Base-by-base conservation (phyloP, 2,888 invertebrate genomes). In the Hydroisotoma schaefferi region DNA sequence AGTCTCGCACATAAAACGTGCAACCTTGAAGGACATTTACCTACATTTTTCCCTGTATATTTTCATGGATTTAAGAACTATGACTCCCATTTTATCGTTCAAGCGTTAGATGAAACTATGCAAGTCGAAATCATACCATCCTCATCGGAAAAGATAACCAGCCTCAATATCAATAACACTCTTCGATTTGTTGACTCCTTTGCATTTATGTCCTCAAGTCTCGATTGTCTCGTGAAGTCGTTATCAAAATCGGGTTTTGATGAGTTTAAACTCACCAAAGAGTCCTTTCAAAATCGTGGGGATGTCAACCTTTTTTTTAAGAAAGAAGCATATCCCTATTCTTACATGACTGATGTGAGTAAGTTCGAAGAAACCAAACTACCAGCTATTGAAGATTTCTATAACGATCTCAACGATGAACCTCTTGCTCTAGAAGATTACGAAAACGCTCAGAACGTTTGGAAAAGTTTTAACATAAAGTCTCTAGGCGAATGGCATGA, bases 241-340 rank as follows among this genome's bases (percentile, higher is more conserved):
- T 18, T 40, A 20, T 18, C 15, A 18, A 40, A 40, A 8, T 18
- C 8, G n/a, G 40, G 20, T 15, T 40, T 40, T 40, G 20, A 40
- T 15, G 40, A 18, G 5, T 18, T 20, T 8, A 40, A 20, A 15
- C 5, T 40, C 20, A 18, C 20, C n/a, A 40, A 40, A 40, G 8
- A 15, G 3, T 5, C 5, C 3, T 40, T 5, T 5, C 40, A 40
- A 40, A 15, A 40, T 18, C 37, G 20, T 29, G 33, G 4, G 22
- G 54, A 54, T 1, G 61, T 52, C 20, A 48, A 28, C 3, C 10
- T 52, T 10, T 23, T 68, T 0, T 38, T 54, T 3, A 44, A 47
- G 37, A 70, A 70, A 55, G 64, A 61, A 1, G 57, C 59, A 6
- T 70, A 63, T 18, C 65, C 65, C 1, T 70, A 70, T 25, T 20